Evolutionary conservation across 2,888 invertebrate species (phyloP), one percentile per base, ranked within the genome.

Genomic region (Alloscopus bannaensis): DNA sequence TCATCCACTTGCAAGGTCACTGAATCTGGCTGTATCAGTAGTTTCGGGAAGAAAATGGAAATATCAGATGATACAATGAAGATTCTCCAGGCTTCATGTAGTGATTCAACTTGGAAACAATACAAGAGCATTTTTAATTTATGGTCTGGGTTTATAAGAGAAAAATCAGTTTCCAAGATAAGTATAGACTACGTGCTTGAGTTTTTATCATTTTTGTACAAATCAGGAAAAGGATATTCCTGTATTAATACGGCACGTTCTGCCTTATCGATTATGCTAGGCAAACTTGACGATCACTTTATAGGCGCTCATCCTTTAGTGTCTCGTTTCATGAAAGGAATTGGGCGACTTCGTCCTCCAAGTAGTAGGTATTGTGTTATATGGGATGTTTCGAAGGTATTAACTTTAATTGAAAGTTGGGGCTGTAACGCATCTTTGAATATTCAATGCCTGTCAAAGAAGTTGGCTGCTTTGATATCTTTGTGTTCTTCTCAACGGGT

Each of bases 401-500:
- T 82, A 13, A 8, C 68, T 20, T 59, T 40, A 2, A 29, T 80
- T 2, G 18, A n/a, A 36, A 47, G 18, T 0, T 45, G 42, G 42
- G 31, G 13, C 0, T 31, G 57, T 1, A 50, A 64, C 3, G 22
- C 55, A 1, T 6, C 11, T 18, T 18, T 80, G 6, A 4, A 8
- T 2, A n/a, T 82, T 4, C 36, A 50, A 22, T 1, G 29, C 1
- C 18, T 80, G 3, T 57, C 77, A 13, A 16, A 62, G 1, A 80
- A 80, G 57, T 22, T 77, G 1, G 40, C 50, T 26, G 77, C 66
- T 0, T 24, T 82, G 13, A n/a, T 82, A 2, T 57, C 80, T n/a
- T 26, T 82, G 0, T 20, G 29, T 1, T 57, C 75, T 1, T 78
- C 55, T n/a, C 79, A 79, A 18, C 18, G 79, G n/a, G 79, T 75